Percentiles rank a stretch among this genome's conserved stretches.
These are phyloP conservation scores for Bombus pyrosoma DNA, from an alignment of 1,140 invertebrate species.

Conservation along the genomic window DNA sequence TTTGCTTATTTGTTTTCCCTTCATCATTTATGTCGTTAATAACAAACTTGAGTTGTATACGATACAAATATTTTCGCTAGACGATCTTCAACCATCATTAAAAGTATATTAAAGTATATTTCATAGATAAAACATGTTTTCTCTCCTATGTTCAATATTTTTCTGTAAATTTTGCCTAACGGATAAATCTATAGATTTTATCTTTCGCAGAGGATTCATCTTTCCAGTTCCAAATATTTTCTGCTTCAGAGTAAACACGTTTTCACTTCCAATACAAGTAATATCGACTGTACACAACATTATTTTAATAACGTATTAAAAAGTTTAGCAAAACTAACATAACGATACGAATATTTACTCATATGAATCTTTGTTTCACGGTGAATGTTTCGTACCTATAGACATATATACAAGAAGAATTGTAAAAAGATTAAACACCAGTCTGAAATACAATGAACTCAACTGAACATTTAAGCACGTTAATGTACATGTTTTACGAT, in stretches of 20 bases:
- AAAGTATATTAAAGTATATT: no score
- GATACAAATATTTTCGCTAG: no score
- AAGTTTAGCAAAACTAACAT: neutral
- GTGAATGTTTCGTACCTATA: neutral
- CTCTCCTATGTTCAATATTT: no score
- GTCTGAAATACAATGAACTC: neutral
- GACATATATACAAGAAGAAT: neutral
- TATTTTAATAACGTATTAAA: neutral
- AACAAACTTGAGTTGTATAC: no score
- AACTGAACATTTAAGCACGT: neutral
- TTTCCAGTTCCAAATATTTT: neutral
- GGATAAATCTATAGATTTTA: neutral
- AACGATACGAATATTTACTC: neutral
- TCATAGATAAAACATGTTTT: no score
- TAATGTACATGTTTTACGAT: neutral
- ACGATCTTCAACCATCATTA: no score
- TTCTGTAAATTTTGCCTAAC: no score
- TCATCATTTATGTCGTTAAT: no score
- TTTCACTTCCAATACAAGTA: neutral
- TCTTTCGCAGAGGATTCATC: neutral
- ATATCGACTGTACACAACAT: no score
- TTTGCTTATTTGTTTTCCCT: no score
- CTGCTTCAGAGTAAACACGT: neutral
- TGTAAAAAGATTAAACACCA: neutral
- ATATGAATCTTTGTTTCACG: neutral